A percentile compares a stretch with the other conserved stretches of the same genome.
Evolutionary conservation across 2,113 vertebrate genomes (phyloP).

Genomic region (Petaurus breviceps): DNA sequence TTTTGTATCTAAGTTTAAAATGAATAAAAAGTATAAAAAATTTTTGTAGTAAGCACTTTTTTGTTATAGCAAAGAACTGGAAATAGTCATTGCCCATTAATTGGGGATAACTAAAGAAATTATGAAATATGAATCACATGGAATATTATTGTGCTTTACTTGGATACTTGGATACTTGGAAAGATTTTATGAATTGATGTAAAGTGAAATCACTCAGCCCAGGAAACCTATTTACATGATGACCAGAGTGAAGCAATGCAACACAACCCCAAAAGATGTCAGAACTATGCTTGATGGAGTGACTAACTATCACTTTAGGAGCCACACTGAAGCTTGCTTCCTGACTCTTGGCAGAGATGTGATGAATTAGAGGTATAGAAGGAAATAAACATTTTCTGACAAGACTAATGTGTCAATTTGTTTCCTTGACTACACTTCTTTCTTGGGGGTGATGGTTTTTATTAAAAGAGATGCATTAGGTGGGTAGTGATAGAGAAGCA

Average conservation of each 20-base stretch:
- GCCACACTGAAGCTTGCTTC: not conserved
- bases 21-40: not conserved
- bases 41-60: not conserved
- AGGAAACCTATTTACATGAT: not conserved
- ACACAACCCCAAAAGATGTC: not conserved
- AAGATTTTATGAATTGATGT: not conserved
- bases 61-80: not conserved
- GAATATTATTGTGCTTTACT: not conserved
- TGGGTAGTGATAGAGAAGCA: not conserved
- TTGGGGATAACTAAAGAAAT: not conserved
- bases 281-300: not conserved
- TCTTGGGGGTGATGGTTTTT: not conserved
- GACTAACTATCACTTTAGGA: not conserved
- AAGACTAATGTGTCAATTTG: not conserved
- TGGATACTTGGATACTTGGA: too few relatives aligned
- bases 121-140: not conserved
- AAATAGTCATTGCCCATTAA: not conserved
- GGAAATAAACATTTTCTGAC: not conserved
- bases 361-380: not conserved
- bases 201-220: not conserved
- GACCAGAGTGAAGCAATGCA: not conserved
- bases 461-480: not conserved
- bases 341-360: not conserved
- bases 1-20: not conserved
- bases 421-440: not conserved